Percentiles rank a stretch among this genome's conserved stretches.
phyloP scores from a whole-genome alignment of 2,888 invertebrate species.

The Acanthosepion lycidas region DNA sequence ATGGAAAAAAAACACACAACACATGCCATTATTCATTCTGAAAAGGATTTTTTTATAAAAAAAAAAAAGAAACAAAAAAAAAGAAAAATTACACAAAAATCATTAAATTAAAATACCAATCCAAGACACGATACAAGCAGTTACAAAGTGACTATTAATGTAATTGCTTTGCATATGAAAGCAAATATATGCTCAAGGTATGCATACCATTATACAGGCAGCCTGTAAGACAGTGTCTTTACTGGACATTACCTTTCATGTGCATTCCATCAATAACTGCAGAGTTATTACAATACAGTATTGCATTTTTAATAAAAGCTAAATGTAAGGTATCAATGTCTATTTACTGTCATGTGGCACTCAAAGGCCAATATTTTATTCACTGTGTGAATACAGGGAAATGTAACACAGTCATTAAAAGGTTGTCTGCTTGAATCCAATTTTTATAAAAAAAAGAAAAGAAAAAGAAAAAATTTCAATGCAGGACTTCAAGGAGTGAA shows the following conservation, averaged over 20 bases:
- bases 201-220: background rate
- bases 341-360: background rate
- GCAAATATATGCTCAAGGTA: background rate
- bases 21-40: background rate
- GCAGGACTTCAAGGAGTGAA: background rate
- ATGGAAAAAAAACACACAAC: too few relatives aligned
- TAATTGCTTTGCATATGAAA: background rate
- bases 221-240: background rate
- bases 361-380: background rate
- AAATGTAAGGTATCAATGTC: too few relatives aligned
- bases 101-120: background rate
- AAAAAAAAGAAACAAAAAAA: background rate
- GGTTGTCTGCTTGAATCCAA: background rate
- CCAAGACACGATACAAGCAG: background rate
- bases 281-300: background rate
- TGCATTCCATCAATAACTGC: background rate
- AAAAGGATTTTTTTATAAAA: background rate
- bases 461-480: background rate
- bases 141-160: background rate
- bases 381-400: background rate
- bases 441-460: background rate
- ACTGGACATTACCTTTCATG: background rate
- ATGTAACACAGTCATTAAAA: background rate
- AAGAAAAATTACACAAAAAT: background rate
- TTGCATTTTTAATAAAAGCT: background rate